A percentile compares a stretch with the other conserved stretches of the same genome.
Evolutionary conservation across 2,888 invertebrate species (phyloP).

Genomic region (Anthrax anthrax): DNA sequence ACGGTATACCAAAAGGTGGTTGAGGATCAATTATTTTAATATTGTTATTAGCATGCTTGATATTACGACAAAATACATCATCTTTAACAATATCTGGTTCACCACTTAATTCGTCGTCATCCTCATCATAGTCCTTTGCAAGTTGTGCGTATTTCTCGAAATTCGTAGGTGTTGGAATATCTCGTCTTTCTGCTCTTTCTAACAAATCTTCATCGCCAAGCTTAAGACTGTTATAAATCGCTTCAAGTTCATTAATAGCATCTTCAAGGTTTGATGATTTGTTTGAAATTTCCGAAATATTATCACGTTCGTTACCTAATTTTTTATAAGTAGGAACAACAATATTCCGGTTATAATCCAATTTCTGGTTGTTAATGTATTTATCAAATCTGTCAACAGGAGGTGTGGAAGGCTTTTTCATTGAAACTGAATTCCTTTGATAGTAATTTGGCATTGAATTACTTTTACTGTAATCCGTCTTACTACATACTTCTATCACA

Average conservation of each 20-base stretch:
- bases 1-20: constrained; percentile 80
- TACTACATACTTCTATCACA: constrained; percentile 26
- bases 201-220: constrained; percentile 69
- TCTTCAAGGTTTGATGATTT: constrained; percentile 74
- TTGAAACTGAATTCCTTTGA: constrained; percentile 12
- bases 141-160: constrained; percentile 36
- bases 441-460: constrained; percentile 33
- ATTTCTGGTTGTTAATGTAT: constrained; percentile 10
- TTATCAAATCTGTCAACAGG: constrained; percentile 31
- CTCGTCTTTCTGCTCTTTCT: constrained; percentile 63
- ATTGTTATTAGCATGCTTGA: constrained; percentile 60
- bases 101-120: constrained; percentile 39
- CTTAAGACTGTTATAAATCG: constrained; percentile 79
- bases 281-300: constrained; percentile 19
- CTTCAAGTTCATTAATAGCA: constrained; percentile 76
- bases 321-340: constrained; percentile 24
- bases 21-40: constrained; percentile 63
- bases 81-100: constrained; percentile 74
- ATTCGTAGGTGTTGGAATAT: constrained; percentile 36
- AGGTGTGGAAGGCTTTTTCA: constrained; percentile 9
- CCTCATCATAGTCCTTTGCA: constrained; percentile 43
- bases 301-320: constrained; percentile 25
- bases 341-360: background rate
- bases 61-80: constrained; percentile 70
- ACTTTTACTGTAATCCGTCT: constrained; percentile 20